Conservation (phyloP, 2,797 vertebrate genomes). For the Garrulus glandarius region DNA sequence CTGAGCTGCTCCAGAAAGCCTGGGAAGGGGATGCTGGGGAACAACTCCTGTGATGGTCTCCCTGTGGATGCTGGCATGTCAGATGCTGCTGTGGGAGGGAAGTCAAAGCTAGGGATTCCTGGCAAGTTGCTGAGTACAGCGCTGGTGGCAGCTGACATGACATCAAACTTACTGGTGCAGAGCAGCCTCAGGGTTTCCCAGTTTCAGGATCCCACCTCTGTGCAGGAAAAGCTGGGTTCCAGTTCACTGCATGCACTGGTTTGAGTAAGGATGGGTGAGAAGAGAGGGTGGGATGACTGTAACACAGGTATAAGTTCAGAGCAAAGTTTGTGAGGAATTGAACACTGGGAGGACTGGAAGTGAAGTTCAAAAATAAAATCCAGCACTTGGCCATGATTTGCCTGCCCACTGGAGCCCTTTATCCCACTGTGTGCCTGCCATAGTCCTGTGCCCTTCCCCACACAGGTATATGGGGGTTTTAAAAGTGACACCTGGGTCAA, state of each 20-base stretch:
- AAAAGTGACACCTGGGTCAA: background rate
- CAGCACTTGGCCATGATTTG: background rate
- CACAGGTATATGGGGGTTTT: background rate
- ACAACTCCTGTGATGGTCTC: background rate
- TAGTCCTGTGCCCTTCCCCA: background rate
- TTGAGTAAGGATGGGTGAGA: background rate
- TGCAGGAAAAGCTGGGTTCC: background rate
- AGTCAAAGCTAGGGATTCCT: background rate
- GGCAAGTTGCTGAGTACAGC: background rate
- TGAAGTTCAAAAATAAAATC: background rate
- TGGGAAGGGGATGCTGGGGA: background rate
- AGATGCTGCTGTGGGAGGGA: background rate
- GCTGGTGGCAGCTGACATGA: background rate
- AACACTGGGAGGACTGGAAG: background rate
- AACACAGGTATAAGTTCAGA: background rate
- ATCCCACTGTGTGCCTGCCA: fast-evolving
- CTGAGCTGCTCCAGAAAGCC: background rate
- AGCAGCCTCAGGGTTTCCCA: background rate
- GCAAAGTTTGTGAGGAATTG: fast-evolving
- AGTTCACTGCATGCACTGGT: background rate
- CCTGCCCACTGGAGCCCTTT: background rate
- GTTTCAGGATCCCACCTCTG: background rate
- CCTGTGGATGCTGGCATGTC: background rate
- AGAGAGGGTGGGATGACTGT: background rate
- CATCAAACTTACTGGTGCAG: fast-evolving